Conservation (phyloP, 2,113 vertebrate species). For the Puma concolor region DNA sequence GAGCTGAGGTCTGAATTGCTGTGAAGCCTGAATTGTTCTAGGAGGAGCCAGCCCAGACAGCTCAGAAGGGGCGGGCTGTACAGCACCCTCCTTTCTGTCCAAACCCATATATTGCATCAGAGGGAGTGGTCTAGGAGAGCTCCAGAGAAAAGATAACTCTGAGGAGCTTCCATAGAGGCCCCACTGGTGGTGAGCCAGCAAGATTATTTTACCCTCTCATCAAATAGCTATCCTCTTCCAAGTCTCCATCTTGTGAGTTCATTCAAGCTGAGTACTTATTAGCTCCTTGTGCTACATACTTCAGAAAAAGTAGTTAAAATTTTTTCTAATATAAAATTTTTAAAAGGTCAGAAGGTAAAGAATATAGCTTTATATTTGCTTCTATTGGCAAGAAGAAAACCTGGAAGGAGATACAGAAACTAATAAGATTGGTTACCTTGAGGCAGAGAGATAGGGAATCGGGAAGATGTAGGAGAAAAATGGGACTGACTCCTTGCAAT, state of each 20-base stretch:
- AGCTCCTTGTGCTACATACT: slow-evolving; percentile 14
- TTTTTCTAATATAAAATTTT: background rate
- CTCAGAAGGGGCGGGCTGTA: slow-evolving; percentile 47
- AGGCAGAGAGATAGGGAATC: background rate
- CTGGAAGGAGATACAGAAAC: slow-evolving; percentile 21
- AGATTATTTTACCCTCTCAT: background rate
- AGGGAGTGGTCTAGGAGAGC: slow-evolving; percentile 64
- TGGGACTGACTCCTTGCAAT: background rate
- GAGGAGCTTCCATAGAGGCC: background rate
- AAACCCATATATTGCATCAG: slow-evolving; percentile 66
- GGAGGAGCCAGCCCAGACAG: slow-evolving; percentile 25
- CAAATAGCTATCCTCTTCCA: background rate
- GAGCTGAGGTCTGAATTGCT: background rate
- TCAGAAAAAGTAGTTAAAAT: background rate
- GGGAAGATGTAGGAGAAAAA: background rate
- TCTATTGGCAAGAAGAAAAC: slow-evolving; percentile 43
- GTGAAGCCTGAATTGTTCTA: background rate
- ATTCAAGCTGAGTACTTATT: background rate
- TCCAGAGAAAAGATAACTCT: slow-evolving; percentile 47
- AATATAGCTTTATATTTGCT: slow-evolving; percentile 28
- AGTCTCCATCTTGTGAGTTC: background rate
- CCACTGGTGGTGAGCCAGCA: background rate
- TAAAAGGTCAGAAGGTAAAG: background rate
- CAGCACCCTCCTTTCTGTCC: slow-evolving; percentile 48
- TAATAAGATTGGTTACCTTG: background rate